Base-by-base conservation (phyloP, 2,113 vertebrate genomes). In the Coracopsis vasa region DNA sequence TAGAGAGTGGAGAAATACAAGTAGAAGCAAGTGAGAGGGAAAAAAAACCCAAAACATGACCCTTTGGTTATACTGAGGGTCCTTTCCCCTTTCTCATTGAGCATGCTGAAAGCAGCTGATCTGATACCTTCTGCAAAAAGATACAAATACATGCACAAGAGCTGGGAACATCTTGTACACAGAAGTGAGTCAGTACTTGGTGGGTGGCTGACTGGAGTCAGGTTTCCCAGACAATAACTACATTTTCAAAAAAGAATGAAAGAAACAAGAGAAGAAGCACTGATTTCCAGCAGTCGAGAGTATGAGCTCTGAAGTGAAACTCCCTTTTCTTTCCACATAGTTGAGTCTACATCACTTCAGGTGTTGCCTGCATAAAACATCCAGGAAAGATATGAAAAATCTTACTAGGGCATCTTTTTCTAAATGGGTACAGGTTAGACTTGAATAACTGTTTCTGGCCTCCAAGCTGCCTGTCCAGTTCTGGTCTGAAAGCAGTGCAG, bases 101-200 rank as follows among this genome's bases (percentile, higher is more conserved):
- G 45, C 24, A 74, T 71, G 65, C 47, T 71, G 47, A 88, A 91
- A 74, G 64, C 8, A 29, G 65, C 14, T 61, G 42, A 47, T 83
- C 11, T 1, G 3, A 39, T 64, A 39, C 1, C 0, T 95, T 89
- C 91, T 92, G 41, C 66, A 95, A 82, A 82, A 19, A 79, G 51
- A 64, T 35, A 80, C 39, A 92, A 94, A 65, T 64, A n/a, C 42
- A 94, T 3, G 5, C 80, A 82, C 33, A 69, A 82, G 53, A 91
- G 37, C 70, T 75, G 62, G 65, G 93, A 96, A 95, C 94, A 92
- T 96, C 74, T 87, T 95, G 95, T 92, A 85, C 94, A 85, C 89
- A 95, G 80, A 91, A 92, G 48, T 96, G 95, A 97, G 84, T 95
- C 96, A 92, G 41, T 65, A 29, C 70, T 96, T 96, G 95, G 93